Evolutionary conservation across 2,797 vertebrate species (phyloP).

Genomic region (Melanotaenia nigrans): DNA sequence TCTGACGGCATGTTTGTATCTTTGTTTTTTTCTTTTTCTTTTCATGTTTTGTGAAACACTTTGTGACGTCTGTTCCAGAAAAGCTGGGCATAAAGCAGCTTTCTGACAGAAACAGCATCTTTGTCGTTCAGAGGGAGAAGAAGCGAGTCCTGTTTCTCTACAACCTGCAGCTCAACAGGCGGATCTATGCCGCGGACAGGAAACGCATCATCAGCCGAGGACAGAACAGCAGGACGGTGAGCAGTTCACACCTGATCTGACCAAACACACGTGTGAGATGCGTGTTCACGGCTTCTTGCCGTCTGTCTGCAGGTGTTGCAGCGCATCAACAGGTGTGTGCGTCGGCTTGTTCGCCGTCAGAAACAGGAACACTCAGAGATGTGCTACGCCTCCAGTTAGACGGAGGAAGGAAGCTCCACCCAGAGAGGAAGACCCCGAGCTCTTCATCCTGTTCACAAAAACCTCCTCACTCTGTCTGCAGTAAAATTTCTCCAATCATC

Average conservation of each 20-base stretch:
- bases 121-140: slow-evolving; percentile 85
- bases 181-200: slow-evolving; percentile 55
- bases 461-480: neutral
- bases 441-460: neutral
- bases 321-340: slow-evolving; percentile 15
- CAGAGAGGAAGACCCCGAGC: neutral
- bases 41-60: too few relatives aligned
- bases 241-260: neutral
- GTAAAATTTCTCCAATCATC: neutral
- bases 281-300: neutral
- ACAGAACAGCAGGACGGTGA: slow-evolving; percentile 19
- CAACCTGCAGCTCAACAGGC: slow-evolving; percentile 83
- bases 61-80: too few relatives aligned
- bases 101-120: neutral
- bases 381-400: slow-evolving; percentile 4
- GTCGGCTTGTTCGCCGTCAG: neutral
- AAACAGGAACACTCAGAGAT: slow-evolving; percentile 7
- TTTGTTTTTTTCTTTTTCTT: too few relatives aligned
- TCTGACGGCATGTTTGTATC: too few relatives aligned
- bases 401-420: neutral
- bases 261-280: too few relatives aligned
- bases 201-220: slow-evolving; percentile 11
- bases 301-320: slow-evolving; percentile 34
- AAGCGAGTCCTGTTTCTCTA: slow-evolving; percentile 85
- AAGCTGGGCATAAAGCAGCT: too few relatives aligned